These are phyloP conservation scores for Rafetus swinhoei DNA, from an alignment of 2,113 vertebrate species.

Conservation along the genomic window DNA sequence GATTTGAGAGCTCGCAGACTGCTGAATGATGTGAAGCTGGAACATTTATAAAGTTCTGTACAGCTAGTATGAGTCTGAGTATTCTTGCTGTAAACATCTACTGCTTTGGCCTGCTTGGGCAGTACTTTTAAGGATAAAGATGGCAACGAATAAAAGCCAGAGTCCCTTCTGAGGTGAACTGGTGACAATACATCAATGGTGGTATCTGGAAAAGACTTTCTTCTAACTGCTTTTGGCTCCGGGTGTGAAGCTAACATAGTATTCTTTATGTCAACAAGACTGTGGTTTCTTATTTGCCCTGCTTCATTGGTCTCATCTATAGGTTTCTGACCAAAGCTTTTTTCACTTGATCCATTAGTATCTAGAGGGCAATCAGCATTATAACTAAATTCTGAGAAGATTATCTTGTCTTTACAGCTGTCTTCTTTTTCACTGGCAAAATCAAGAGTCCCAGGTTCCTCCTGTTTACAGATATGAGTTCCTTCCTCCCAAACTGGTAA, in stretches of 20 bases:
- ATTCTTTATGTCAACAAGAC: slow-evolving; percentile 65
- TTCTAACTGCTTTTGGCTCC: slow-evolving; percentile 67
- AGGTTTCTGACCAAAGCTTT: slow-evolving; percentile 64
- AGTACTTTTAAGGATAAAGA: slow-evolving; percentile 72
- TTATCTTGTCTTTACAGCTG: slow-evolving; percentile 38
- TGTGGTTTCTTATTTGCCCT: slow-evolving; percentile 71
- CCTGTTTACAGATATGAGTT: slow-evolving; percentile 47
- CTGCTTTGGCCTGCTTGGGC: slow-evolving; percentile 55
- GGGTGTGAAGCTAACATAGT: background rate
- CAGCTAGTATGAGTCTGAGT: slow-evolving; percentile 33
- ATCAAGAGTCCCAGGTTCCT: background rate
- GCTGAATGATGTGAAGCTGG: slow-evolving; percentile 43
- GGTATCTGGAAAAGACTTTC: slow-evolving; percentile 80
- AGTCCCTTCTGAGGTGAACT: slow-evolving; percentile 65
- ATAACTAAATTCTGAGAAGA: slow-evolving; percentile 42
- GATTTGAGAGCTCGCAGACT: slow-evolving; percentile 40
- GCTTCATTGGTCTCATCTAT: slow-evolving; percentile 61
- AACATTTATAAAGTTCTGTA: slow-evolving; percentile 51
- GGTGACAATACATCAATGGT: slow-evolving; percentile 23
- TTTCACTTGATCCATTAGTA: slow-evolving; percentile 59
- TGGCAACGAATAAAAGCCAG: slow-evolving; percentile 75
- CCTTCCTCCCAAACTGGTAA: background rate
- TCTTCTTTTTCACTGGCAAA: slow-evolving; percentile 17
- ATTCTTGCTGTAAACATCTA: slow-evolving; percentile 32
- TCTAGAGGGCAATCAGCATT: slow-evolving; percentile 15